A percentile compares a stretch with the other conserved stretches of the same genome.
These are phyloP conservation scores for Melanotus villosus DNA, from an alignment of 2,888 invertebrate genomes.

Conservation along the genomic window DNA sequence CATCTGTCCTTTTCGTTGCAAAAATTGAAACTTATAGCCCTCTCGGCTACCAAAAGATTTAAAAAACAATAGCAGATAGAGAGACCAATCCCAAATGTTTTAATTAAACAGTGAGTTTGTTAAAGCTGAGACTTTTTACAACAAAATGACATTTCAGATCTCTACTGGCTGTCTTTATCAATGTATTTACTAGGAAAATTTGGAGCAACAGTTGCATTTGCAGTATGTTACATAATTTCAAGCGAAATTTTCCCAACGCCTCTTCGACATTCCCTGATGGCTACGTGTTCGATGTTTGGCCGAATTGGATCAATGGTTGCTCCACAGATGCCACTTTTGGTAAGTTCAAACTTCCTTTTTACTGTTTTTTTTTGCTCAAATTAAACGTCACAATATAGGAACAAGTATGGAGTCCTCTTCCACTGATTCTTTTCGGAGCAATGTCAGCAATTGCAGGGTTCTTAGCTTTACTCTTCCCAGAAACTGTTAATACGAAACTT, in stretches of 20 bases:
- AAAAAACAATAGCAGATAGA: too few species aligned
- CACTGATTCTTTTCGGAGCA: conserved; percentile 76
- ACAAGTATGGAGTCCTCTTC: conserved; percentile 69
- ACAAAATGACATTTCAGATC: too few species aligned
- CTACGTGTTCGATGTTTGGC: conserved; percentile 77
- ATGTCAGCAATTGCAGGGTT: conserved; percentile 75
- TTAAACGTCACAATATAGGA: too few species aligned
- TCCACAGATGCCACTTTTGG: conserved; percentile 78
- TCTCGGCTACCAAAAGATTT: too few species aligned
- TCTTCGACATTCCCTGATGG: conserved; percentile 75
- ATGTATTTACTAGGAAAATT: conserved; percentile 76
- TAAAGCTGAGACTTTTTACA: too few species aligned
- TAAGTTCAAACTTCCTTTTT: too few species aligned
- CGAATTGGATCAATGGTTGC: conserved; percentile 77
- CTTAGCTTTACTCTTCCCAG: conserved; percentile 78
- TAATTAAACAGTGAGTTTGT: too few species aligned
- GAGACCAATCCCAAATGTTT: too few species aligned
- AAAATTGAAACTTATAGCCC: too few species aligned
- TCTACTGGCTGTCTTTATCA: conserved; percentile 69
- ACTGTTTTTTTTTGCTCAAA: too few species aligned
- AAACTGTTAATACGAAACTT: conserved; percentile 76
- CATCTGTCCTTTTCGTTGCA: too few species aligned
- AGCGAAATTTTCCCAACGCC: conserved; percentile 80
- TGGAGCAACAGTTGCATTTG: conserved; percentile 77
- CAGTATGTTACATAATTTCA: conserved; percentile 77